Conservation (phyloP, 2,797 vertebrate genomes). For the Scleropages formosus region DNA sequence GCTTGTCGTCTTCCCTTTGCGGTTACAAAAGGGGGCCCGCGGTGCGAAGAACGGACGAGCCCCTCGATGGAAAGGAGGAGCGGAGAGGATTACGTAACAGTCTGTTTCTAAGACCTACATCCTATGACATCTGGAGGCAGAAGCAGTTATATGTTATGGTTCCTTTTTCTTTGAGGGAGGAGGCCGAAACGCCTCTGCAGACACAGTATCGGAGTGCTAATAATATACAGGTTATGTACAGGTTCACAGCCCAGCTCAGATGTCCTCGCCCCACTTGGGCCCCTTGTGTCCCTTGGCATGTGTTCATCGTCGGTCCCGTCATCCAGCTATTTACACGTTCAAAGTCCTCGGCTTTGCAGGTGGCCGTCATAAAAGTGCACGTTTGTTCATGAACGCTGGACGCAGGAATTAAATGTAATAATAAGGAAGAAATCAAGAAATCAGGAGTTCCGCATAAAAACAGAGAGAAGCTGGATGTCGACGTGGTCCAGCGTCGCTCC, state of each 20-base stretch:
- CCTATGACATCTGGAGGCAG: slow-evolving; percentile 68
- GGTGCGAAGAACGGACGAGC: slow-evolving; percentile 68
- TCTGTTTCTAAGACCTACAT: slow-evolving; percentile 69
- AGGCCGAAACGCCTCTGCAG: slow-evolving; percentile 65
- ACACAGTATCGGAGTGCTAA: slow-evolving; percentile 63
- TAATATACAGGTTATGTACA: slow-evolving; percentile 82
- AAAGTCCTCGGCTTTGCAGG: slow-evolving; percentile 54
- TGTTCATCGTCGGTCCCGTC: slow-evolving; percentile 46
- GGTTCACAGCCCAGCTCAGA: slow-evolving; percentile 42
- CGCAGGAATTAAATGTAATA: slow-evolving; percentile 63
- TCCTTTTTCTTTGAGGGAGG: slow-evolving; percentile 58
- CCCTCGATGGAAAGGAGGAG: slow-evolving; percentile 56
- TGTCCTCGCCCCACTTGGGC: slow-evolving; percentile 46
- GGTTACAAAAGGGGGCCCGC: slow-evolving; percentile 70
- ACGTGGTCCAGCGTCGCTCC: too few species aligned
- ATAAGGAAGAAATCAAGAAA: slow-evolving; percentile 53
- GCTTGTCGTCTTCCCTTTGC: slow-evolving; percentile 66
- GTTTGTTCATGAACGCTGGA: slow-evolving; percentile 65
- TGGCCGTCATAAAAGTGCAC: slow-evolving; percentile 61
- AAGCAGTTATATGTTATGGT: slow-evolving; percentile 46
- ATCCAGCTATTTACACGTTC: slow-evolving; percentile 67
- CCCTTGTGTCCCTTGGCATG: slow-evolving; percentile 44
- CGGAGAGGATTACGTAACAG: slow-evolving; percentile 64
- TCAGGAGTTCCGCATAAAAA: slow-evolving; percentile 54
- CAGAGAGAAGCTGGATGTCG: slow-evolving; percentile 41